phyloP scores from a whole-genome alignment of 2,113 vertebrate genomes.

The Neoarius graeffei region DNA sequence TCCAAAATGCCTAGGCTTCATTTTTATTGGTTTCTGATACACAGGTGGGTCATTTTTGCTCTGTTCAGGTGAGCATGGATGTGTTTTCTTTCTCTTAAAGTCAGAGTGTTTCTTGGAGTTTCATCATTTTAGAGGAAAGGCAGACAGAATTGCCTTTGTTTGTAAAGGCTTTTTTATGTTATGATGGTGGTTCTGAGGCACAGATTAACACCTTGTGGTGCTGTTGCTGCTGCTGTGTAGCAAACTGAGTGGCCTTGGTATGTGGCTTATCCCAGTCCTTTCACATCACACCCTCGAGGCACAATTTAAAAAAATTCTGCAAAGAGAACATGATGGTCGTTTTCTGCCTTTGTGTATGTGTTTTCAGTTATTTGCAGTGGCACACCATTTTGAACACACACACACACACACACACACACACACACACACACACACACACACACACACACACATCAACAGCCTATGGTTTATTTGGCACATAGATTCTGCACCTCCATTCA shows the following conservation, averaged over 20 bases:
- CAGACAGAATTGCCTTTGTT: constrained; percentile 50
- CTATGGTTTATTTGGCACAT: constrained; percentile 22
- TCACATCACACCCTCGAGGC: constrained; percentile 39
- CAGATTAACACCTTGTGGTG: constrained; percentile 43
- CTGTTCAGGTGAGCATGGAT: constrained; percentile 23
- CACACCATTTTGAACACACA: constrained; percentile 24
- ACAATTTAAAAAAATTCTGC: constrained; percentile 28
- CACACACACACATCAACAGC: not conserved
- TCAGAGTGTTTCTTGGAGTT: constrained; percentile 65
- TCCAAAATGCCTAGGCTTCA: not conserved
- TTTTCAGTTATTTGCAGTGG: constrained; percentile 16
- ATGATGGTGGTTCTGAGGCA: not conserved
- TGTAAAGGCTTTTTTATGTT: constrained; percentile 21
- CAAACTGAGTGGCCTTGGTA: constrained; percentile 37
- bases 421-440: not conserved
- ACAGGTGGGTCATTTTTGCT: not conserved
- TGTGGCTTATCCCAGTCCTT: constrained; percentile 46
- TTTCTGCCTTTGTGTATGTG: constrained; percentile 26
- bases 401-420: not conserved
- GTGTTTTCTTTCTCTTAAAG: constrained; percentile 3
- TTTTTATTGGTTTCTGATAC: not conserved
- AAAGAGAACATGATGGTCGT: constrained; percentile 25
- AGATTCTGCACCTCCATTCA: constrained; percentile 41
- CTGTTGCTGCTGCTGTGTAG: constrained; percentile 26
- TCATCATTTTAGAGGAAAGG: constrained; percentile 66